A percentile compares a stretch with the other conserved stretches of the same genome.
phyloP scores from a whole-genome alignment of 2,888 invertebrate species.

The Hydraecia micacea region DNA sequence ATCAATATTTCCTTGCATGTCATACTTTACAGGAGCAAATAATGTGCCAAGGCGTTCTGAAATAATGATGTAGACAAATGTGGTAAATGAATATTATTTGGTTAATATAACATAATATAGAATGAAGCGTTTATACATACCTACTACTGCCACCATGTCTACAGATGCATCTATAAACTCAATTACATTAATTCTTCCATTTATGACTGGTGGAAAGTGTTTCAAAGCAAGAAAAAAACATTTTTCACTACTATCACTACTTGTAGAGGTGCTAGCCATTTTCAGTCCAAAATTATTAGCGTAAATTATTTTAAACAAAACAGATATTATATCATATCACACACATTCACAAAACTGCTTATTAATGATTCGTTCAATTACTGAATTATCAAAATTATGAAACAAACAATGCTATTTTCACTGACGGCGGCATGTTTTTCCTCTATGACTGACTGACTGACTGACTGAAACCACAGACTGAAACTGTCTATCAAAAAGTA shows the following conservation, averaged over 20 bases:
- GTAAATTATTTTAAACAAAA: conserved; percentile 31
- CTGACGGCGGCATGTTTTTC: not conserved
- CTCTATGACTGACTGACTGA: conserved; percentile 8
- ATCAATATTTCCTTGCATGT: conserved; percentile 94
- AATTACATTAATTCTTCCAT: conserved; percentile 90
- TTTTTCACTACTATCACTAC: conserved; percentile 47
- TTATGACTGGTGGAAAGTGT: conserved; percentile 88
- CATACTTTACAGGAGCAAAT: conserved; percentile 93
- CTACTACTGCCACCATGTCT: conserved; percentile 91
- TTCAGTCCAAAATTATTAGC: conserved; percentile 47
- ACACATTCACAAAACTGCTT: conserved; percentile 56
- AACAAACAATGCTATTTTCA: conserved; percentile 20
- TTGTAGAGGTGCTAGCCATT: conserved; percentile 77
- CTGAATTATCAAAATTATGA: conserved; percentile 20
- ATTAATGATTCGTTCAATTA: conserved; percentile 14
- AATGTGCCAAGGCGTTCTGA: conserved; percentile 93
- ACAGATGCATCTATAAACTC: conserved; percentile 91
- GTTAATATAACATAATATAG: not conserved
- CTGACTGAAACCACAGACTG: not conserved
- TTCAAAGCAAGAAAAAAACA: conserved; percentile 73
- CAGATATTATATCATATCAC: conserved; percentile 62
- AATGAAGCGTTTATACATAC: conserved; percentile 83
- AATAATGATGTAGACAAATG: conserved; percentile 70
- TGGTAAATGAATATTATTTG: not conserved
- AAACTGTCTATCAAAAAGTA: too few species aligned